Base-by-base conservation (phyloP, 2,113 vertebrate species). In the Rattus rattus region DNA sequence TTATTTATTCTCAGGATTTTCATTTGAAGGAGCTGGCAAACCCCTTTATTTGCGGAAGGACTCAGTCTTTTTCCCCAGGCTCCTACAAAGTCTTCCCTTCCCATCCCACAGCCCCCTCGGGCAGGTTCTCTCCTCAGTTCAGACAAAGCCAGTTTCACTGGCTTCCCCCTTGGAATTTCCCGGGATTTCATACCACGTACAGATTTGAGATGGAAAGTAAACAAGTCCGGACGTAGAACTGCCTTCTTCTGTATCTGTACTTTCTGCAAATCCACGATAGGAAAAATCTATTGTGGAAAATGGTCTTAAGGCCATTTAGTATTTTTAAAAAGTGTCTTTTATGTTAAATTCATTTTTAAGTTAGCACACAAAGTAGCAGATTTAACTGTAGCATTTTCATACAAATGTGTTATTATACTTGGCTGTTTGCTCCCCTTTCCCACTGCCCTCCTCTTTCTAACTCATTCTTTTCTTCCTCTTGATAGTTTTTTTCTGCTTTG, bases 1-100 rank as follows among this genome's bases (percentile, higher is more conserved):
- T 95, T 79, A 54, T 87, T 91, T 85, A 92, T 80, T 93, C 90
- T 95, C 84, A 92, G 73, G 97, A 59, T 95, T 96, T 36, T 96
- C 80, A 72, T 95, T 95, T 85, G 65, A 93, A 96, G 88, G 83
- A 67, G 77, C 59, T 93, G 94, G 54, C 81, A 90, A 94, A 24
- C 39, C 73, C 17, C 24, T 70, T 73, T 85, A 22, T 88, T 36
- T 95, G 43, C 81, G 36, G 75, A 80, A 91, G 39, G 49, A 73
- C n/a, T 28, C 43, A 90, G n/a, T 4, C 47, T 0, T 77, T 94
- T 94, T 90, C 30, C 93, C 92, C 91, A 61, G 17, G 69, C 19
- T 63, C 30, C 59, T 94, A 17, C 47, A 93, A 73, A 86, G 19
- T 13, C 52, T 93, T 59, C 24, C 9, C 17, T 93, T 54, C 24